Evolutionary conservation across 2,888 invertebrate genomes (phyloP).

Genomic region (Xestia c-nigrum): DNA sequence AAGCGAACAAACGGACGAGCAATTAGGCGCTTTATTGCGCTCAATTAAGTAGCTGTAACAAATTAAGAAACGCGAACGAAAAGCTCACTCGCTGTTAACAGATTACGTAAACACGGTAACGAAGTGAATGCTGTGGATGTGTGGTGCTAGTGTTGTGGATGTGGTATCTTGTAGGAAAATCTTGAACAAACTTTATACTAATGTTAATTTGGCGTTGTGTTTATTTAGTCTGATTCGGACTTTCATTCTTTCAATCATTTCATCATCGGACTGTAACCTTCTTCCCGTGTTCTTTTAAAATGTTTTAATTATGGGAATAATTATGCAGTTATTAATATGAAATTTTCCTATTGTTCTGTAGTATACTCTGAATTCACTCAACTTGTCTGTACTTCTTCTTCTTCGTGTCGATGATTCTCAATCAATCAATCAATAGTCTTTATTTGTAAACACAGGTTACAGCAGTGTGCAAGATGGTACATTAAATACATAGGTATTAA

Average conservation of each 20-base stretch:
- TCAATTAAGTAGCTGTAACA: slow-evolving; percentile 83
- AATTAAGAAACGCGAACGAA: slow-evolving; percentile 82
- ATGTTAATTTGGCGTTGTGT: background rate
- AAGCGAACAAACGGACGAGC: slow-evolving; percentile 57
- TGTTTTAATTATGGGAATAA: background rate
- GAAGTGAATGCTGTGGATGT: slow-evolving; percentile 72
- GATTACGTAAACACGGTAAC: slow-evolving; percentile 85
- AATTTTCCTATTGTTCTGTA: background rate
- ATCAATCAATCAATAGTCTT: too few species aligned
- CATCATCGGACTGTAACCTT: background rate
- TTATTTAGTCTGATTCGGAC: too few species aligned
- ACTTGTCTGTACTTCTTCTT: background rate
- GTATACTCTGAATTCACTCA: too few species aligned
- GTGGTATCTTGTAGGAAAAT: slow-evolving; percentile 38
- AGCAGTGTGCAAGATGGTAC: too few species aligned
- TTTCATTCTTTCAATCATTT: background rate
- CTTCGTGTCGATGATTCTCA: too few species aligned
- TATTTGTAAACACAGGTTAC: too few species aligned
- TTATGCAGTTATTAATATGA: background rate
- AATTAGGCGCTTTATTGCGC: slow-evolving; percentile 72
- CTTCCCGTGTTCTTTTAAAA: background rate
- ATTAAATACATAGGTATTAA: too few species aligned
- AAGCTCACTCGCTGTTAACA: slow-evolving; percentile 76
- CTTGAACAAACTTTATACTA: background rate
- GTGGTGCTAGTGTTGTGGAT: slow-evolving; percentile 43